Conservation (phyloP, 2,113 vertebrate species). For the Ammospiza caudacuta region DNA sequence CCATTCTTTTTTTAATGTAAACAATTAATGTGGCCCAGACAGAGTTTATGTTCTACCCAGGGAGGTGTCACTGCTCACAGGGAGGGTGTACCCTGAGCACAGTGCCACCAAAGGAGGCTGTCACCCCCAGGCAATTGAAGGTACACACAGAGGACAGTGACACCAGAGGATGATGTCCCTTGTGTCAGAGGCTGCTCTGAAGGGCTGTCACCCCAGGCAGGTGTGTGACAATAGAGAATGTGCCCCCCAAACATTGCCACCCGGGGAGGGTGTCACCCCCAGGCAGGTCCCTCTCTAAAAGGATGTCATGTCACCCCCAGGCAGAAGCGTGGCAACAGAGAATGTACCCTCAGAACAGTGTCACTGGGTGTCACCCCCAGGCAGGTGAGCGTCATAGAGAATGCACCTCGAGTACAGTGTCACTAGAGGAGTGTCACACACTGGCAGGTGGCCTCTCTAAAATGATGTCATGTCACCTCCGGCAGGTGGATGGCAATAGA, state of each 20-base stretch:
- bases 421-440: background rate
- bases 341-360: too few species aligned
- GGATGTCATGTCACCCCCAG: background rate
- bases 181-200: background rate
- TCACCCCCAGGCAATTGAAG: background rate
- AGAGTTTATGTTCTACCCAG: background rate
- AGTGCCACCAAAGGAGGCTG: background rate
- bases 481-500: background rate
- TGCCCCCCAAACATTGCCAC: too few species aligned
- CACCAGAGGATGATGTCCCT: background rate
- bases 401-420: background rate
- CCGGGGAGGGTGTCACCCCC: rapidly evolving
- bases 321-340: too few species aligned
- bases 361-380: too few species aligned
- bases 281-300: background rate
- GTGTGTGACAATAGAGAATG: background rate
- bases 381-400: background rate
- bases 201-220: background rate
- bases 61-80: background rate
- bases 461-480: too few species aligned
- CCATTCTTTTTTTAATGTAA: background rate
- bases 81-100: background rate
- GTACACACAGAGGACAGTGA: too few species aligned
- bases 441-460: too few species aligned
- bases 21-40: background rate